phyloP scores from a whole-genome alignment of 1,140 invertebrate genomes.

The Drepana arcuata region DNA sequence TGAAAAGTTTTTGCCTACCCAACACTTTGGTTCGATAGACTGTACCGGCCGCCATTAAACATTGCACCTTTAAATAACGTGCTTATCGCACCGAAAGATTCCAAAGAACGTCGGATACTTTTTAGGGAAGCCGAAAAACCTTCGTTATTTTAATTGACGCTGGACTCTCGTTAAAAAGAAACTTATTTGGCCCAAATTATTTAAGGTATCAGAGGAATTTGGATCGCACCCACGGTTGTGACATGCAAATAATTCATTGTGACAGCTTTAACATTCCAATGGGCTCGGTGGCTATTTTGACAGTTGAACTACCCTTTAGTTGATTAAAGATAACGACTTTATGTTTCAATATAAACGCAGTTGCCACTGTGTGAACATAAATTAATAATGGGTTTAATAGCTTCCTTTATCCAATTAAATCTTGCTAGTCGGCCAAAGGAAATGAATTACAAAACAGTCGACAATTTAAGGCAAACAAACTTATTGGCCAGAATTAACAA shows the following conservation, averaged over 20 bases:
- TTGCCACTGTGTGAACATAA: too few relatives aligned
- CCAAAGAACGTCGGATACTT: conserved; percentile 43
- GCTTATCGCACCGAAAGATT: conserved; percentile 54
- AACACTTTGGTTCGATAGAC: conserved; percentile 30
- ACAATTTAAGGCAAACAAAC: too few relatives aligned
- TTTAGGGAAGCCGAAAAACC: conserved; percentile 40
- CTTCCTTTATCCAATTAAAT: too few relatives aligned
- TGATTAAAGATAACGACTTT: neutral
- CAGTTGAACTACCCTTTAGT: neutral
- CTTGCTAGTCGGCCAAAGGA: too few relatives aligned
- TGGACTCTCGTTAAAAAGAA: conserved; percentile 38
- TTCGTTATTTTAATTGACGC: conserved; percentile 64
- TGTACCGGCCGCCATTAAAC: conserved; percentile 44
- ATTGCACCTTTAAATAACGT: conserved; percentile 63
- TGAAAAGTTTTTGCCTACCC: too few relatives aligned
- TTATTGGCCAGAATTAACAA: conserved; percentile 65
- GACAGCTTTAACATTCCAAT: conserved; percentile 15
- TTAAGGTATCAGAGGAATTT: conserved; percentile 43
- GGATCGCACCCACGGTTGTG: conserved; percentile 22
- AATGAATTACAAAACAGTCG: too few relatives aligned
- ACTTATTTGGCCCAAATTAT: conserved; percentile 45
- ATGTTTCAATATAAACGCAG: too few relatives aligned
- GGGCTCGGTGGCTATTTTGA: neutral
- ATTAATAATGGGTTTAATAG: too few relatives aligned
- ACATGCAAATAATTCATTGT: conserved; percentile 51